Evolutionary conservation across 1,140 invertebrate genomes (phyloP), one percentile per base, ranked within the genome.

Genomic region (Hormaphis cornu): DNA sequence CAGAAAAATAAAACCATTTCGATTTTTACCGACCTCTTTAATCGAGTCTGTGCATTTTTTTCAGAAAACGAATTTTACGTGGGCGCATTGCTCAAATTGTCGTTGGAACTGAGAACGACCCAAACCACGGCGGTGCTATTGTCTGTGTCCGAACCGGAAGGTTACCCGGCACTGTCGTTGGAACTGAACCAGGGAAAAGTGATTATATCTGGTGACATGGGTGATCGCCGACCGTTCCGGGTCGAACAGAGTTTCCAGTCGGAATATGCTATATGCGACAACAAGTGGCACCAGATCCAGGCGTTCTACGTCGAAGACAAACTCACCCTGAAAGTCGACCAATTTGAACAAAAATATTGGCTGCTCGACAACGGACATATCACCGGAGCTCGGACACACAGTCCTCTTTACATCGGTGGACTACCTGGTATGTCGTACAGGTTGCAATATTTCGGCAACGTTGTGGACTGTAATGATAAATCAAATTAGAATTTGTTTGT

Each of bases 351-450:
- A 72, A 83, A 75, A 75, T 83, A 77, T 74, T 81, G 79, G 54
- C 76, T 81, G 30, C 79, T 80, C 14, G 75, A 78, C 69, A 78
- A 82, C 30, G 81, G 82, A 5, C 75, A 77, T 42, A 70, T 79
- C 12, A 78, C 79, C 33, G 79, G 79, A 54, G 77, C 78, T 1
- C 77, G 77, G 37, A 83, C 81, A 7, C 79, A 81, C 61, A 83
- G 83, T 72, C 85, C 89, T 22, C 79, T 95, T 0, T 93, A 89
- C 73, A 87, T 95, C 74, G 92, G 90, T 46, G 92, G 92, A 50
- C 76, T 93, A 75, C 89, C 90, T 80, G 89, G 92, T 93, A 76
- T n/a, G n/a, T n/a, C n/a, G n/a, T n/a, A n/a, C n/a, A n/a, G n/a
- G n/a, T n/a, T n/a, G n/a, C n/a, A 75, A 56, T 66, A 28, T 56